A percentile compares a stretch with the other conserved stretches of the same genome.
phyloP scores from a whole-genome alignment of 2,888 invertebrate genomes.

The Saturnia pavonia region DNA sequence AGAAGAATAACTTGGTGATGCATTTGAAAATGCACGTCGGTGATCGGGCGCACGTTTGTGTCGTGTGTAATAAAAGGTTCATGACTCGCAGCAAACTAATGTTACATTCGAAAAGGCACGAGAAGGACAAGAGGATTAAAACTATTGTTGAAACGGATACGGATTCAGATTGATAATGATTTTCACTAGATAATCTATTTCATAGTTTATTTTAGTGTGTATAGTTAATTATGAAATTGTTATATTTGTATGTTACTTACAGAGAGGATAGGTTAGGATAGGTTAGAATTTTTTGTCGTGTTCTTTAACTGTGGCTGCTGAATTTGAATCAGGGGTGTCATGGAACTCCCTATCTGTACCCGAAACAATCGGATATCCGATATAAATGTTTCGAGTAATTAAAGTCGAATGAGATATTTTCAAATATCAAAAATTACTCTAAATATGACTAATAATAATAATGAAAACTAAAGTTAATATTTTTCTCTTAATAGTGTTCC shows the following conservation, averaged over 20 bases:
- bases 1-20: constrained; percentile 69
- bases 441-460: no score
- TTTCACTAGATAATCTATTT: background rate
- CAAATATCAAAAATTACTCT: no score
- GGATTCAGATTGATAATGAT: constrained; percentile 14
- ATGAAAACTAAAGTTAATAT: no score
- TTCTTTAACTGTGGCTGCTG: background rate
- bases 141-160: constrained; percentile 21
- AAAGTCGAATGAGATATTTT: no score
- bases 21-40: constrained; percentile 67
- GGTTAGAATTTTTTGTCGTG: background rate
- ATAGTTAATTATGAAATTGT: background rate
- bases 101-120: constrained; percentile 58
- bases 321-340: no score
- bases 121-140: constrained; percentile 53
- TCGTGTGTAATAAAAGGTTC: constrained; percentile 58
- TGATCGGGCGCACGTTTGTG: constrained; percentile 56
- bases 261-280: background rate
- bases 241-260: background rate
- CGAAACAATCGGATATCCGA: no score
- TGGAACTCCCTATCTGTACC: no score
- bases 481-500: no score
- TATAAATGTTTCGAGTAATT: no score
- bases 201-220: background rate
- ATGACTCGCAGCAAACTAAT: constrained; percentile 60